Evolutionary conservation across 92 coral and sea anemone genomes (phyloP).

Genomic region (Porites evermanni): DNA sequence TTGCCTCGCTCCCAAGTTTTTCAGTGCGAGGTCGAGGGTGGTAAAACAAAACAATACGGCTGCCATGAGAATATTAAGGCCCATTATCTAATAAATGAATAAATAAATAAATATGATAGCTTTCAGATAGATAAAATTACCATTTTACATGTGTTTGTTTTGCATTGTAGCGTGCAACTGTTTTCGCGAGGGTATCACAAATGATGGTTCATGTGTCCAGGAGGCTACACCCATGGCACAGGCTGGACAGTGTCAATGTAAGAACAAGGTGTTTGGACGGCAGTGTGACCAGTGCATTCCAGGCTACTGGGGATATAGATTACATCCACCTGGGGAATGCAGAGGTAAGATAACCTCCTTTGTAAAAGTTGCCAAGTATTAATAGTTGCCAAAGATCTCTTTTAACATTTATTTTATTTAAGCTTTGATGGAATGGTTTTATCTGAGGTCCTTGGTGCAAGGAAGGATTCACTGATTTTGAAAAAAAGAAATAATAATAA

Average conservation of each 20-base stretch:
- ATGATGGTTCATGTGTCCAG: constrained; percentile 77
- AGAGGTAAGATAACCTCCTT: constrained; percentile 45
- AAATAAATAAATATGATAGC: too few species aligned
- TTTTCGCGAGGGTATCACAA: constrained; percentile 79
- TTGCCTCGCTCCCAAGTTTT: too few species aligned
- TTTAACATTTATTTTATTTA: too few species aligned
- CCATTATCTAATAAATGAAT: too few species aligned
- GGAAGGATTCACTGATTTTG: too few species aligned
- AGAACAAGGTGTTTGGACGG: constrained; percentile 86
- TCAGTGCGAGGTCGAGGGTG: too few species aligned
- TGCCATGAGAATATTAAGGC: too few species aligned
- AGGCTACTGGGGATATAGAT: constrained; percentile 90
- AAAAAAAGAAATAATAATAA: too few species aligned
- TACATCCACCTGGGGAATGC: constrained; percentile 81
- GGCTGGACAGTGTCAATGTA: constrained; percentile 87
- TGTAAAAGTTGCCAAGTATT: not conserved
- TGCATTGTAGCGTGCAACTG: constrained; percentile 82
- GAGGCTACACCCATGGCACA: constrained; percentile 55
- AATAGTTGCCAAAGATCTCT: not conserved
- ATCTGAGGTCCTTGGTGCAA: too few species aligned
- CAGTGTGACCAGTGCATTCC: constrained; percentile 83
- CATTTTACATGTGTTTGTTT: not conserved
- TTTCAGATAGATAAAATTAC: too few species aligned
- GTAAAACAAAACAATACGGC: too few species aligned
- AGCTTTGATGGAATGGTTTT: too few species aligned